phyloP scores from a whole-genome alignment of 2,888 invertebrate genomes.

The Habrosyne pyritoides region DNA sequence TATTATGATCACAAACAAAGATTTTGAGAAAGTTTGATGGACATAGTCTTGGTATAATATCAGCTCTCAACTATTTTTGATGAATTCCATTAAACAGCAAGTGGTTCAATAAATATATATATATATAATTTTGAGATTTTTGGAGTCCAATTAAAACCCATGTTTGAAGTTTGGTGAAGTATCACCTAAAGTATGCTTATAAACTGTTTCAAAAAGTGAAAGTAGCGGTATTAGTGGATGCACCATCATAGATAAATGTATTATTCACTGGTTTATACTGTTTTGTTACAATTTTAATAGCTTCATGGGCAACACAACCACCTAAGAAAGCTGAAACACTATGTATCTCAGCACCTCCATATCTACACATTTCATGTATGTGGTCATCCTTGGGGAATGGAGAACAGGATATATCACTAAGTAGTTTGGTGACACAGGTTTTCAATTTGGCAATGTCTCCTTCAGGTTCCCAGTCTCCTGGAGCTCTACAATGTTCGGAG shows the following conservation, averaged over 20 bases:
- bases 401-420: constrained; percentile 93
- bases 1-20: too few species aligned
- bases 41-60: too few species aligned
- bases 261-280: constrained; percentile 99
- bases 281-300: constrained; percentile 96
- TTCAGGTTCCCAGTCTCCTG: constrained; percentile 95
- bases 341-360: constrained; percentile 97
- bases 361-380: constrained; percentile 97
- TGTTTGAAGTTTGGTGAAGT: too few species aligned
- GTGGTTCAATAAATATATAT: too few species aligned
- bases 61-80: too few species aligned
- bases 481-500: constrained; percentile 93
- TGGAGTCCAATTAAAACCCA: too few species aligned
- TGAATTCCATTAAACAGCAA: too few species aligned
- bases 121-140: too few species aligned
- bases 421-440: constrained; percentile 87
- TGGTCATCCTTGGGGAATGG: constrained; percentile 94
- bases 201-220: constrained; percentile 86
- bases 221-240: constrained; percentile 92
- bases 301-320: constrained; percentile 97
- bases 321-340: constrained; percentile 95
- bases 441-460: constrained; percentile 95
- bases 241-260: constrained; percentile 97
- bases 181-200: background rate
- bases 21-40: too few species aligned